Conservation (phyloP, 2,888 invertebrate genomes). For the Pristionchus entomophagus region DNA sequence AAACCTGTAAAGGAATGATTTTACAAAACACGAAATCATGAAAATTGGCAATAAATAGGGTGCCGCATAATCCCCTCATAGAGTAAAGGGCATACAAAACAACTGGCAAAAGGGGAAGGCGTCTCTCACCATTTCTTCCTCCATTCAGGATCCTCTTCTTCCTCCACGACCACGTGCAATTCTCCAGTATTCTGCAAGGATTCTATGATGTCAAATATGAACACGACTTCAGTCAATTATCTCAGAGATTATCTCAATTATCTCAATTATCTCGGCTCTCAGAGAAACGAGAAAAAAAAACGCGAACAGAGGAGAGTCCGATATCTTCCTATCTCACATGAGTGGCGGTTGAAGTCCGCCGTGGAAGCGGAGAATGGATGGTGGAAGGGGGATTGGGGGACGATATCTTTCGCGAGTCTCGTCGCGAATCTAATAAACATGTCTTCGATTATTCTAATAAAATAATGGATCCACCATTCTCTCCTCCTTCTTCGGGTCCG, state of each 20-base stretch:
- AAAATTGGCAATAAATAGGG: no score
- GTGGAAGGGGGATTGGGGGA: not conserved
- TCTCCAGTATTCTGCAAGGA: conserved; percentile 27
- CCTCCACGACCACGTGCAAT: conserved; percentile 24
- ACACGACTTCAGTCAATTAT: no score
- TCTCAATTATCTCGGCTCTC: no score
- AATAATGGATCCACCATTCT: no score
- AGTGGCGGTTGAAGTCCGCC: not conserved
- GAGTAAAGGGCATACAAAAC: not conserved
- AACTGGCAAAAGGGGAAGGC: not conserved
- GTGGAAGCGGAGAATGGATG: not conserved
- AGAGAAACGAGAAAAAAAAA: not conserved
- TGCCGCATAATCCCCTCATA: no score
- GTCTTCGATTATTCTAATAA: no score
- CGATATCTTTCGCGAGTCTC: conserved; percentile 2
- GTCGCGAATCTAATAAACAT: not conserved
- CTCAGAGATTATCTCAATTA: no score
- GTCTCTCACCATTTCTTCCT: conserved; percentile 14
- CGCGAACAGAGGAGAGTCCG: not conserved
- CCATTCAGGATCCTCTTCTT: conserved; percentile 18
- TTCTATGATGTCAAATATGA: no score
- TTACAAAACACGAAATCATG: no score
- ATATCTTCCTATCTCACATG: not conserved
- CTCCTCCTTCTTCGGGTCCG: conserved; percentile 6
- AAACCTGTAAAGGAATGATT: no score